Evolutionary conservation across 2,797 vertebrate species (phyloP), one percentile per base, ranked within the genome.

Genomic region (Trematomus bernacchii): DNA sequence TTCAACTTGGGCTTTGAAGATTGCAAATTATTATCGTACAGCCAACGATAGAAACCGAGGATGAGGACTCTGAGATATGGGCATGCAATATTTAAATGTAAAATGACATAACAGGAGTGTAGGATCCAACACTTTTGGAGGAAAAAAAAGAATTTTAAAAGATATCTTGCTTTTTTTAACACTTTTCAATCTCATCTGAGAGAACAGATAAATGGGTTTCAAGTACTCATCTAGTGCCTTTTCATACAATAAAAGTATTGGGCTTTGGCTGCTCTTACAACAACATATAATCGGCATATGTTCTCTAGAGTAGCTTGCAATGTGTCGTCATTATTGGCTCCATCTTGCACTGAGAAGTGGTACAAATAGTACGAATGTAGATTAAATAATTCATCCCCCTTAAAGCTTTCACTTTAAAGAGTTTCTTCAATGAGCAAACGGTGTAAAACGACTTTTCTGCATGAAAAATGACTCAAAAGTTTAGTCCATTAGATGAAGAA

Each of bases 401-500:
- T 52, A 57, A 62, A 58, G 63, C 21, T 10, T 53, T 40, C 59
- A 59, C 60, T 73, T 69, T 74, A 74, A 69, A 60, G 53, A 63
- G n/a, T 71, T 15, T 2, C 70, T 48, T 67, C 15, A 53, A 67
- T 71, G 53, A 14, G 30, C 33, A 47, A 37, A 9, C 33, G 33
- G 33, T 37, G 6, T 37, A 1, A 37, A 37, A 37, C 2, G 7
- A 9, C 33, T 1, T 37, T 37, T 37, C 8, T 37, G 33, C 33
- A 7, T 37, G 33, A 37, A 7, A 37, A 37, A 9, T 37, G 33
- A 37, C 8, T 37, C 6, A 37, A 37, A 37, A 37, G 33, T 27
- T 27, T 5, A 27, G 27, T 37, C 33, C 6, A 9, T 37, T 37
- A 37, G 33, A 2, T 37, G 33, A 37, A 37, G 33, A 37, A 37